Conservation (phyloP, 1,140 invertebrate genomes). For the Procambarus clarkii region DNA sequence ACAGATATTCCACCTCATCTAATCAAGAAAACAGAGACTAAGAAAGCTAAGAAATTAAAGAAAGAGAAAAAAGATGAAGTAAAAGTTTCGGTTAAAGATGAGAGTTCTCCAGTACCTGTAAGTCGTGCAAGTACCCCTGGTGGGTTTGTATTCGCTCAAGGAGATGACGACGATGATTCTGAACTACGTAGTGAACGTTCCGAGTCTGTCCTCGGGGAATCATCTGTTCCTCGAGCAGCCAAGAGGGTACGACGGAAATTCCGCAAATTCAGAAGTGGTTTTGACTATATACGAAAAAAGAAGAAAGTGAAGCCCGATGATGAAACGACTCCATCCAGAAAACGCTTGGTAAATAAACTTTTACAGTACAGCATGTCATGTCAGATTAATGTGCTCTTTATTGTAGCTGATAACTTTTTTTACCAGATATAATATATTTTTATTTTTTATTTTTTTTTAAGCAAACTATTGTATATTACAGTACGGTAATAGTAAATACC, state of each 20-base stretch:
- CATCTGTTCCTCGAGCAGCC: constrained; percentile 30
- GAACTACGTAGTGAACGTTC: constrained; percentile 67
- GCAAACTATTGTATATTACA: too few relatives aligned
- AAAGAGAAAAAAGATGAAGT: constrained; percentile 73
- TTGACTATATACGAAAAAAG: constrained; percentile 92
- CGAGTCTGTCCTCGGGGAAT: constrained; percentile 55
- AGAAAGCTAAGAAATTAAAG: constrained; percentile 64
- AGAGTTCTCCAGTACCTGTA: constrained; percentile 32
- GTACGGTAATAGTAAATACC: too few relatives aligned
- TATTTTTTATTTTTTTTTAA: too few relatives aligned
- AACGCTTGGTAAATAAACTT: constrained; percentile 53
- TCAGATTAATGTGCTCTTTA: background rate
- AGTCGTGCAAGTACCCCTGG: constrained; percentile 57
- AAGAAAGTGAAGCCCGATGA: constrained; percentile 79
- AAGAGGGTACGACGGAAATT: constrained; percentile 74
- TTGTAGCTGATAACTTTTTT: too few relatives aligned
- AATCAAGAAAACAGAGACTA: constrained; percentile 47
- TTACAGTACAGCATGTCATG: background rate
- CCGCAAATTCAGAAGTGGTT: constrained; percentile 84
- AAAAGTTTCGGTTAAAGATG: constrained; percentile 44
- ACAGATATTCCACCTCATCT: constrained; percentile 60
- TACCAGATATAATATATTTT: too few relatives aligned
- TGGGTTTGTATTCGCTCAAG: constrained; percentile 72
- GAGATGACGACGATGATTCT: constrained; percentile 77
- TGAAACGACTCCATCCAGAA: constrained; percentile 57